Conservation (phyloP, 2,888 invertebrate genomes). For the Rambutsinella grinnellia region DNA sequence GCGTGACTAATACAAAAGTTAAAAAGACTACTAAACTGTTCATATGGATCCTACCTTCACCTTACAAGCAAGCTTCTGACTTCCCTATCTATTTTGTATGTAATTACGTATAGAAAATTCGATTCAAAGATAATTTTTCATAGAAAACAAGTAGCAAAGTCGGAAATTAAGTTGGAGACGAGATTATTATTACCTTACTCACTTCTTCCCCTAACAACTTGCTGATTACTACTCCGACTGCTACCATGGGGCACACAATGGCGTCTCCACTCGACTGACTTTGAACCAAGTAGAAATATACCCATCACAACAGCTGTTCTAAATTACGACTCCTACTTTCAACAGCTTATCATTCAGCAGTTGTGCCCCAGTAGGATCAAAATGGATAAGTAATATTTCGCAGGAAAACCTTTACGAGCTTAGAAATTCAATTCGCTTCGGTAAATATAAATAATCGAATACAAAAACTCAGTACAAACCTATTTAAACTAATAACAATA, state of each 20-base stretch:
- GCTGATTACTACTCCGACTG: constrained; percentile 37
- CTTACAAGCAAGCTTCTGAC: neutral
- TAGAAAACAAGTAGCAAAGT: neutral
- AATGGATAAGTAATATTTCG: neutral
- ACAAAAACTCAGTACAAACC: no score
- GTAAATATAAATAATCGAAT: neutral
- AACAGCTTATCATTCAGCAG: no score
- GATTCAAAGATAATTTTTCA: neutral
- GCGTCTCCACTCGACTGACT: constrained; percentile 41
- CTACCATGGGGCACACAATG: constrained; percentile 42
- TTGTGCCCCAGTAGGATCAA: no score
- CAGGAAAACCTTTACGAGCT: neutral
- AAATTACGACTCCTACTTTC: neutral
- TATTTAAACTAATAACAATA: no score
- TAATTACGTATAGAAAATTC: neutral
- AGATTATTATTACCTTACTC: constrained; percentile 37
- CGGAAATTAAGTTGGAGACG: neutral
- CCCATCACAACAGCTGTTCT: constrained; percentile 38
- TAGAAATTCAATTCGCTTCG: neutral
- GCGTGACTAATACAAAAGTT: constrained; percentile 5
- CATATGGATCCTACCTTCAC: neutral
- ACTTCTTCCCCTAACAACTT: constrained; percentile 40
- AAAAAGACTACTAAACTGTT: constrained; percentile 21
- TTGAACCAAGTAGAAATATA: constrained; percentile 37
- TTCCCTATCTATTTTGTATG: neutral